These are phyloP conservation scores for Pseudomyrmex concolor DNA, from an alignment of 1,140 invertebrate genomes.

Conservation along the genomic window DNA sequence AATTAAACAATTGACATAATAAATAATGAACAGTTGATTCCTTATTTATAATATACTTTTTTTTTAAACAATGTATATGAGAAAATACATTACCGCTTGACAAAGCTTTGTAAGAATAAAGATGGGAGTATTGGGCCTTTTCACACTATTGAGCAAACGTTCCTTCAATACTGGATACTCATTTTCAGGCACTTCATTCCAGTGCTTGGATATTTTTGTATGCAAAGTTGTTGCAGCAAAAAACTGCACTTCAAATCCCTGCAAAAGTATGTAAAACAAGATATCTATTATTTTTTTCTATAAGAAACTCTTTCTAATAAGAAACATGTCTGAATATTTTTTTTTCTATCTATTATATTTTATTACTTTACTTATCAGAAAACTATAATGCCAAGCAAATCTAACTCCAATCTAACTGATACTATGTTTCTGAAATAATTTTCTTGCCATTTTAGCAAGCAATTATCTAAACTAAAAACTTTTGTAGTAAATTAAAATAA, in stretches of 20 bases:
- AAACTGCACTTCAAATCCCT: slow-evolving; percentile 95
- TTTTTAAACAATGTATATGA: not conserved
- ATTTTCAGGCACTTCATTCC: slow-evolving; percentile 92
- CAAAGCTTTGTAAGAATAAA: slow-evolving; percentile 94
- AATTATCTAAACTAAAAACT: not conserved
- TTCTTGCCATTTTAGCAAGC: too few species aligned
- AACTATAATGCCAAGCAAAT: too few species aligned
- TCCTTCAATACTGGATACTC: slow-evolving; percentile 91
- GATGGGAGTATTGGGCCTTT: slow-evolving; percentile 91
- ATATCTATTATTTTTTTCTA: not conserved
- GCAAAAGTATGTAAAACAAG: slow-evolving; percentile 68
- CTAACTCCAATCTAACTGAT: too few species aligned
- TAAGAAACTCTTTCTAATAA: too few species aligned
- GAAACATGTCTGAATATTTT: not conserved
- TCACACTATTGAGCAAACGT: slow-evolving; percentile 91
- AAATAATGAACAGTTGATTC: not conserved
- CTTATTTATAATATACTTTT: not conserved
- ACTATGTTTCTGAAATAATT: too few species aligned
- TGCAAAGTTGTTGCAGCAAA: slow-evolving; percentile 96
- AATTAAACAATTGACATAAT: not conserved
- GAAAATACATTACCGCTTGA: slow-evolving; percentile 88
- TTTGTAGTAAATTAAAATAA: not conserved
- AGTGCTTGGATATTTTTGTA: slow-evolving; percentile 93
- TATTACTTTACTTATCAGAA: too few species aligned
- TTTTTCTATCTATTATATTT: not conserved